phyloP scores from a whole-genome alignment of 2,888 invertebrate species.

The Parapristionchus giblindavisi region DNA sequence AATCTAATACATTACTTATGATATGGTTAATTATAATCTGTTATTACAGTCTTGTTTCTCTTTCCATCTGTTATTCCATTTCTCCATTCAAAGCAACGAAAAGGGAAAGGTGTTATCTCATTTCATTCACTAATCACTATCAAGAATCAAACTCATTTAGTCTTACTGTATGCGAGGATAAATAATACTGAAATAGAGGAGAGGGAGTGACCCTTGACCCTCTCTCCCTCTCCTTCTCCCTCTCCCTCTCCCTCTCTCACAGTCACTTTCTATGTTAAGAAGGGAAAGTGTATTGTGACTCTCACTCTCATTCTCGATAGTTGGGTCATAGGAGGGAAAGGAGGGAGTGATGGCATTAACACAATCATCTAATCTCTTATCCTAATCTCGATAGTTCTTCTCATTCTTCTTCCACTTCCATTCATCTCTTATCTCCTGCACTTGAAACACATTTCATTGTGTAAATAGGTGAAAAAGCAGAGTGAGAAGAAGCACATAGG shows the following conservation, averaged over 20 bases:
- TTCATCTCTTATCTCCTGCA: conserved; percentile 39
- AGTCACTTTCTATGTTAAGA: background rate
- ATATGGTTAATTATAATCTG: too few species aligned
- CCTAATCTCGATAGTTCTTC: conserved; percentile 2
- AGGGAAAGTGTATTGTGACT: background rate
- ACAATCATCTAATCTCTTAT: background rate
- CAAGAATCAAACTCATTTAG: too few species aligned
- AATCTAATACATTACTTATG: too few species aligned
- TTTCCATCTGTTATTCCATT: too few species aligned
- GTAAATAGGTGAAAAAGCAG: conserved; percentile 39
- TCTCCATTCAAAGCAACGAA: too few species aligned
- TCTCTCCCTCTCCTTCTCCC: background rate
- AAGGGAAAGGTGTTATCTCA: too few species aligned
- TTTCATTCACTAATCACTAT: too few species aligned
- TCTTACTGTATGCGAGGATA: too few species aligned
- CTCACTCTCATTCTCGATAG: too few species aligned
- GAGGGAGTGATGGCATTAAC: too few species aligned
- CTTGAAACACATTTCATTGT: conserved; percentile 40
- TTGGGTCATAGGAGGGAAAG: too few species aligned
- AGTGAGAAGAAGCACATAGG: conserved; percentile 32
- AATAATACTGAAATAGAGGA: too few species aligned
- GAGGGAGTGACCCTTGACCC: conserved; percentile 23
- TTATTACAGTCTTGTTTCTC: background rate
- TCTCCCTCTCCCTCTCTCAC: conserved; percentile 4
- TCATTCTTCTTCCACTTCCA: conserved; percentile 32